phyloP scores from a whole-genome alignment of 2,113 vertebrate species.

The Cricetomys ansorgei region DNA sequence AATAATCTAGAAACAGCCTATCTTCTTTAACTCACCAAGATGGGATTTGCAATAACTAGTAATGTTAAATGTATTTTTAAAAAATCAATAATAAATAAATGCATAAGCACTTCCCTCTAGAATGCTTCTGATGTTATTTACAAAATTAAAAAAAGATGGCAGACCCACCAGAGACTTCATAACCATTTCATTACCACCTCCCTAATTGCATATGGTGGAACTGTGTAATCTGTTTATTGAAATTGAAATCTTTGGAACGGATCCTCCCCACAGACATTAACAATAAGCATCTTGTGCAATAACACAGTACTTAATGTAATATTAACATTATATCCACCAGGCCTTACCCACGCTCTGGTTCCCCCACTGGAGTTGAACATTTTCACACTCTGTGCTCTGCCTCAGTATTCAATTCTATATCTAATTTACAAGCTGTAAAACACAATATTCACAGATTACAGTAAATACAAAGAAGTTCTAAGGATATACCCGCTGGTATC shows the following conservation, averaged over 20 bases:
- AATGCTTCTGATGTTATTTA: conserved; percentile 94
- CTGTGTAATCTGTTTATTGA: conserved; percentile 93
- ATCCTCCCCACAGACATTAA: conserved; percentile 91
- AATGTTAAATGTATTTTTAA: conserved; percentile 92
- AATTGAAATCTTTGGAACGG: conserved; percentile 93
- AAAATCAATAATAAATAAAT: conserved; percentile 99
- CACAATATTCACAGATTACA: conserved; percentile 90
- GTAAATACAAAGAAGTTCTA: conserved; percentile 86
- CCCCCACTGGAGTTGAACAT: conserved; percentile 85
- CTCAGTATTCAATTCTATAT: conserved; percentile 87
- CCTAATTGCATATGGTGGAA: conserved; percentile 90
- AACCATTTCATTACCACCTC: conserved; percentile 94
- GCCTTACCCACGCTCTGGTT: conserved; percentile 84
- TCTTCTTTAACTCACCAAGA: conserved; percentile 87
- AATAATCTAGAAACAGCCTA: conserved; percentile 87
- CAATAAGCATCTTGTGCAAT: conserved; percentile 89
- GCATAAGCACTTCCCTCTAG: conserved; percentile 92
- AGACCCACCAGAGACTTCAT: conserved; percentile 91
- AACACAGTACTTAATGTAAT: conserved; percentile 89
- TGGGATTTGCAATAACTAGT: conserved; percentile 92
- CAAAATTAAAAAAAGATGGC: conserved; percentile 94
- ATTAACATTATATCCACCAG: conserved; percentile 90
- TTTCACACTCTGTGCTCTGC: conserved; percentile 87
- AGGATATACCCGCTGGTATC: conserved; percentile 79
- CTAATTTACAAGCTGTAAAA: conserved; percentile 90